phyloP scores from a whole-genome alignment of 2,113 vertebrate genomes.

The Ellobius talpinus region DNA sequence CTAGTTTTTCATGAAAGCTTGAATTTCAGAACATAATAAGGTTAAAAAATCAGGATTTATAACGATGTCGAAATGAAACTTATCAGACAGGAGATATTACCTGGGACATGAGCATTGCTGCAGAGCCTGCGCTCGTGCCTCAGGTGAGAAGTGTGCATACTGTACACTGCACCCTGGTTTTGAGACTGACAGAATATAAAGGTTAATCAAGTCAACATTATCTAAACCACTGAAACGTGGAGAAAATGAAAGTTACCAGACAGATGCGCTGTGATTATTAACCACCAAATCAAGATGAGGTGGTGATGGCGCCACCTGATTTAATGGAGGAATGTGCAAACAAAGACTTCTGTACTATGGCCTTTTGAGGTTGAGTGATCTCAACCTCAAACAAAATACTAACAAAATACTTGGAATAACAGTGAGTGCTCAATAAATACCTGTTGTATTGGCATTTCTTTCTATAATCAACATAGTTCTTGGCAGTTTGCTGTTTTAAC shows the following conservation, averaged over 20 bases:
- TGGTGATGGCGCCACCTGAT: not conserved
- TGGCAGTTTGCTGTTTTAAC: not conserved
- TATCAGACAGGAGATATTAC: not conserved
- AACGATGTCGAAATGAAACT: not conserved
- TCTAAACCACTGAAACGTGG: not conserved
- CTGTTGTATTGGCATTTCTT: constrained; percentile 46
- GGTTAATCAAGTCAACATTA: not conserved
- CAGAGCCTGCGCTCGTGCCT: too few species aligned
- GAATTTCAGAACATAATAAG: not conserved
- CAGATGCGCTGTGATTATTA: constrained; percentile 12
- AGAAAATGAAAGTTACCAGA: constrained; percentile 50
- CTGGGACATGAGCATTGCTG: not conserved
- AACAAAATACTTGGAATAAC: constrained; percentile 37
- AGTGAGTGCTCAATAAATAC: constrained; percentile 2
- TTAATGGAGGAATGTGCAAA: constrained; percentile 7
- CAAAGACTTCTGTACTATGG: constrained; percentile 8
- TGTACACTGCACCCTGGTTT: not conserved
- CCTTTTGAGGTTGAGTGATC: not conserved
- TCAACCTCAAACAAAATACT: too few species aligned
- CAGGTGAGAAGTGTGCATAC: not conserved
- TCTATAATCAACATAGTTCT: constrained; percentile 51
- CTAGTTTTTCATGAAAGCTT: not conserved
- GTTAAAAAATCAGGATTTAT: not conserved
- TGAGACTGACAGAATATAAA: not conserved
- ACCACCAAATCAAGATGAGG: constrained; percentile 30